A percentile compares a stretch with the other conserved stretches of the same genome.
Evolutionary conservation across 2,888 invertebrate species (phyloP).

Genomic region (Minunthozetes semirufus): DNA sequence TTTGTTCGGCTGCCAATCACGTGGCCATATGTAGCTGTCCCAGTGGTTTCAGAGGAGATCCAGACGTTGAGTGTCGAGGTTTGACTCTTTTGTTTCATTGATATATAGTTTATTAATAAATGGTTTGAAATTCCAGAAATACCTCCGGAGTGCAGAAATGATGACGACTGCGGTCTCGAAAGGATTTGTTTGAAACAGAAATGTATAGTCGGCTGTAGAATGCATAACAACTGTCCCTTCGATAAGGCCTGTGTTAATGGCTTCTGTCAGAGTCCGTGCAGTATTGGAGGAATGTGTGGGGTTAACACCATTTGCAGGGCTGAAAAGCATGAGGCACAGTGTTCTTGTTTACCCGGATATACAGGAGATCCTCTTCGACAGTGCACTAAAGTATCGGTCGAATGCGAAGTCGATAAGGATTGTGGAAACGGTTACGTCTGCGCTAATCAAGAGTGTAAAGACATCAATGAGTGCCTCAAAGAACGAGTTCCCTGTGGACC

Average conservation of each 20-base stretch:
- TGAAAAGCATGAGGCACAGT: slow-evolving; percentile 80
- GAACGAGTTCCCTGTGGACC: slow-evolving; percentile 63
- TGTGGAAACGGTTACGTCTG: slow-evolving; percentile 44
- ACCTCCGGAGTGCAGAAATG: slow-evolving; percentile 58
- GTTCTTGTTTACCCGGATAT: slow-evolving; percentile 77
- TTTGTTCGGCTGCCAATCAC: slow-evolving; percentile 73
- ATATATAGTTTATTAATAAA: neutral
- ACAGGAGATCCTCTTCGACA: slow-evolving; percentile 78
- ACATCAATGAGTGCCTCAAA: slow-evolving; percentile 76
- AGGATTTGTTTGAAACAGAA: slow-evolving; percentile 66
- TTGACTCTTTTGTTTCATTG: neutral
- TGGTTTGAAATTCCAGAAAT: slow-evolving; percentile 28
- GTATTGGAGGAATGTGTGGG: slow-evolving; percentile 59
- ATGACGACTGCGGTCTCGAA: slow-evolving; percentile 73
- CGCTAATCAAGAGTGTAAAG: slow-evolving; percentile 49
- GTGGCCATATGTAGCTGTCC: slow-evolving; percentile 75
- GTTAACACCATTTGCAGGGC: slow-evolving; percentile 84
- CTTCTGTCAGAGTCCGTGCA: slow-evolving; percentile 71
- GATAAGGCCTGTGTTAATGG: slow-evolving; percentile 58
- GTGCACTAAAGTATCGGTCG: slow-evolving; percentile 51
- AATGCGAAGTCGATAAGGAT: slow-evolving; percentile 43
- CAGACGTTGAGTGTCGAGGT: slow-evolving; percentile 56
- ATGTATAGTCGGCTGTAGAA: slow-evolving; percentile 63
- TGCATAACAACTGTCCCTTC: slow-evolving; percentile 54
- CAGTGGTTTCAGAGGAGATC: slow-evolving; percentile 82